phyloP scores from a whole-genome alignment of 2,113 vertebrate genomes.

The Cyphomyrus plagiostoma region DNA sequence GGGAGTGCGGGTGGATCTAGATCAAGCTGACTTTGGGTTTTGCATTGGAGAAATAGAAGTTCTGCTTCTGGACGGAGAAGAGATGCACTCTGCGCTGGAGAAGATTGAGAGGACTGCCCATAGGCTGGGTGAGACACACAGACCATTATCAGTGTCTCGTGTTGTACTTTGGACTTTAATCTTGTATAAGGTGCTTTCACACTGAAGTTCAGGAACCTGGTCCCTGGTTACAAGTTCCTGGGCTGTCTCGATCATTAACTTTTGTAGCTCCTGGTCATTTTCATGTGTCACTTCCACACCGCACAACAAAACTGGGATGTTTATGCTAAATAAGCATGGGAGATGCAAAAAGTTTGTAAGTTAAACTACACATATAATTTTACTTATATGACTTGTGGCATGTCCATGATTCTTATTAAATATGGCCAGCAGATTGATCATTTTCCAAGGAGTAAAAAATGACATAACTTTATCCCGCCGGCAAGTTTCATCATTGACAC shows the following conservation, averaged over 20 bases:
- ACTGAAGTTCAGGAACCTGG: neutral
- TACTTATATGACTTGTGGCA: neutral
- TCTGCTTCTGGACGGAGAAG: slow-evolving; percentile 53
- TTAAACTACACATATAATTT: neutral
- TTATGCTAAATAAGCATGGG: neutral
- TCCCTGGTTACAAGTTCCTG: neutral
- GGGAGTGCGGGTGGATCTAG: slow-evolving; percentile 56
- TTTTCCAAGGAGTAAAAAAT: neutral
- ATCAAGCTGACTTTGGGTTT: slow-evolving; percentile 67
- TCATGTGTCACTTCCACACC: neutral
- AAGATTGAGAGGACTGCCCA: slow-evolving; percentile 51
- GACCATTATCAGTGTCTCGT: neutral
- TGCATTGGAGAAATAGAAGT: slow-evolving; percentile 67
- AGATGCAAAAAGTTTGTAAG: neutral
- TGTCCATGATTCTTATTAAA: neutral
- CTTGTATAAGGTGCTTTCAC: neutral
- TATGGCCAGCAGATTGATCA: neutral
- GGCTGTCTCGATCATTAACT: neutral
- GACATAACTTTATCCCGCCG: neutral
- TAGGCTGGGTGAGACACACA: slow-evolving; percentile 50
- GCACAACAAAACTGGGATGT: neutral
- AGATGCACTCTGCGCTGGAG: slow-evolving; percentile 50
- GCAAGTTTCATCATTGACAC: neutral
- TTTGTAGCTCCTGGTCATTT: neutral
- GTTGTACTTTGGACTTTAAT: neutral